phyloP scores from a whole-genome alignment of 2,797 vertebrate species.

The Enteromius unitaeniatus region DNA sequence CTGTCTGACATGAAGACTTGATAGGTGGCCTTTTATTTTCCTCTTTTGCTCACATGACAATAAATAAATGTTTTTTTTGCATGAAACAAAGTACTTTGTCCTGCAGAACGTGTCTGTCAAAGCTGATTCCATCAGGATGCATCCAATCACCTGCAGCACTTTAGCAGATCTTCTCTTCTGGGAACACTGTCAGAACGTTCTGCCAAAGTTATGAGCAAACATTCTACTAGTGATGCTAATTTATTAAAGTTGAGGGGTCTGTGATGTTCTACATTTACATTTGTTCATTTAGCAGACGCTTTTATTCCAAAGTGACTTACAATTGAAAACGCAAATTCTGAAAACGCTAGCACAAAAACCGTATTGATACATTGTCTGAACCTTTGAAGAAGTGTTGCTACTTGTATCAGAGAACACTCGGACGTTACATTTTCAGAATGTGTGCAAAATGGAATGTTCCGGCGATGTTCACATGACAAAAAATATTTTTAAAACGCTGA shows the following conservation, averaged over 20 bases:
- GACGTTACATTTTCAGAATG: not conserved
- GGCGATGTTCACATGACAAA: not conserved
- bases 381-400: not conserved
- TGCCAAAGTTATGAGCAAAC: not conserved
- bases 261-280: not conserved
- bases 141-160: not conserved
- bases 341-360: not conserved
- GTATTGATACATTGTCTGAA: not conserved
- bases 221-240: not conserved
- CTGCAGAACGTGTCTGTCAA: not conserved
- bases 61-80: conserved; percentile 1
- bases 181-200: not conserved
- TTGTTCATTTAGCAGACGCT: too few relatives aligned
- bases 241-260: not conserved
- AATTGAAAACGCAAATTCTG: too few relatives aligned
- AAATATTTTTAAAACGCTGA: not conserved
- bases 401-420: not conserved
- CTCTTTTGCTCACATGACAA: not conserved
- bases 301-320: too few relatives aligned
- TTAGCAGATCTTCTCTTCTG: not conserved
- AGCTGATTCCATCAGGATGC: not conserved
- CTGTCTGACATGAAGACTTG: conserved; percentile 2
- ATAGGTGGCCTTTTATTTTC: not conserved
- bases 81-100: conserved; percentile 4
- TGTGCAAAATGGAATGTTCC: not conserved